Percentiles rank a stretch among this genome's conserved stretches.
phyloP scores from a whole-genome alignment of 2,888 invertebrate genomes.

The Helobdella robusta region DNA sequence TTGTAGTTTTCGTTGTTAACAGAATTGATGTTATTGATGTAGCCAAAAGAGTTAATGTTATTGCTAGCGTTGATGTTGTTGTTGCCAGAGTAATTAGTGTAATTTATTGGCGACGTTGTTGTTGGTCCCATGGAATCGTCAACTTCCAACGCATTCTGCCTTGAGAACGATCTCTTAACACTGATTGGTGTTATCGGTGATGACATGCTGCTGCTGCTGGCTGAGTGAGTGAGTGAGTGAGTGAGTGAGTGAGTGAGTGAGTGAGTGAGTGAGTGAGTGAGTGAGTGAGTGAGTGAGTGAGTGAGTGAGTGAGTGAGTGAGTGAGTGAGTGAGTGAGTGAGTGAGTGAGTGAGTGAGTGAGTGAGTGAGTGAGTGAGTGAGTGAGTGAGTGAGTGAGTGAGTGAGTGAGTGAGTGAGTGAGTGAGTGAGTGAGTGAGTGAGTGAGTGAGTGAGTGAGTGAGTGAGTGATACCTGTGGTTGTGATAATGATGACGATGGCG shows the following conservation, averaged over 20 bases:
- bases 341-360: conserved; percentile 21
- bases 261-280: conserved; percentile 7
- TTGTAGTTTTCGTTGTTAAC: not conserved
- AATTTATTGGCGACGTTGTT: not conserved
- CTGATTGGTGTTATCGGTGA: no score
- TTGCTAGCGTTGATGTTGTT: not conserved
- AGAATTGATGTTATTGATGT: not conserved
- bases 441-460: no score
- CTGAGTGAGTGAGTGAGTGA: not conserved
- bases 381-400: no score
- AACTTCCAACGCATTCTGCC: conserved; percentile 18
- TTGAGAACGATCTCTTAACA: conserved; percentile 17
- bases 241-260: conserved; percentile 1
- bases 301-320: conserved; percentile 25
- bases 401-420: no score
- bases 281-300: conserved; percentile 24
- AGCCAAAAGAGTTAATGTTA: no score
- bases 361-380: conserved; percentile 10
- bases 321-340: conserved; percentile 25
- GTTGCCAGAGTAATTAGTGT: not conserved
- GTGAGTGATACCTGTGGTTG: no score
- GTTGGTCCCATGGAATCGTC: no score
- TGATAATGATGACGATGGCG: no score
- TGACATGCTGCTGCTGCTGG: conserved; percentile 6
- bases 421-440: no score